Evolutionary conservation across 1,140 invertebrate genomes (phyloP), one percentile per base, ranked within the genome.

Genomic region (Lordiphosa clarofinis): DNA sequence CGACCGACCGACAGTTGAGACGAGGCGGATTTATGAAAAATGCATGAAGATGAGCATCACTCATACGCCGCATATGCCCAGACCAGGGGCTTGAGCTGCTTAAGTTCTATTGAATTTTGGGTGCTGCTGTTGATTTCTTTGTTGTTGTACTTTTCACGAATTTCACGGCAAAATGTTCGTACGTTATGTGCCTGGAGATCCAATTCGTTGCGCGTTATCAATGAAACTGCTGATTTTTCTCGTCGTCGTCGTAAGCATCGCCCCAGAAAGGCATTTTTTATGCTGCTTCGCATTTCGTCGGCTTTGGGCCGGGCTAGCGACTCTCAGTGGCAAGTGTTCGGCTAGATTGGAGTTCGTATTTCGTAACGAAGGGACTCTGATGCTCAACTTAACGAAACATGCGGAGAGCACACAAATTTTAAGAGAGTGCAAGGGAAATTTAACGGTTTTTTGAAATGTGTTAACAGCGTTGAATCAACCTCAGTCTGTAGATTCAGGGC

Each of bases 201-300:
- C 75, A 81, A 61, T 81, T 82, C 76, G 75, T 59, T 82, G 66
- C 75, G 58, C 75, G 75, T 81, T 81, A 81, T 81, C 76, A 81
- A 81, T 81, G 75, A 66, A 81, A 79, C 75, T 79, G 74, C 74
- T 78, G 65, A 79, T 81, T 81, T 81, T 81, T 81, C 75, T 81
- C 75, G 76, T 67, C 76, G 67, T 81, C 76, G 62, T 82, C 52
- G 67, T 76, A 65, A 81, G 75, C 75, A 81, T 81, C 75, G 76
- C 61, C 67, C 62, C 58, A 81, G 36, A 75, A 81, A 68, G 61
- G 40, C 54, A 21, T 44, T 66, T 50, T 43, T 19, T n/a, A 21
- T 57, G 19, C 37, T 40, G 56, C 13, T 43, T 35, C 13, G 7
- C 15, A 8, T 13, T 56, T 8, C 28, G 35, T 53, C 10, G 11